Conservation (phyloP, 2,797 vertebrate species). For the Avahi laniger region DNA sequence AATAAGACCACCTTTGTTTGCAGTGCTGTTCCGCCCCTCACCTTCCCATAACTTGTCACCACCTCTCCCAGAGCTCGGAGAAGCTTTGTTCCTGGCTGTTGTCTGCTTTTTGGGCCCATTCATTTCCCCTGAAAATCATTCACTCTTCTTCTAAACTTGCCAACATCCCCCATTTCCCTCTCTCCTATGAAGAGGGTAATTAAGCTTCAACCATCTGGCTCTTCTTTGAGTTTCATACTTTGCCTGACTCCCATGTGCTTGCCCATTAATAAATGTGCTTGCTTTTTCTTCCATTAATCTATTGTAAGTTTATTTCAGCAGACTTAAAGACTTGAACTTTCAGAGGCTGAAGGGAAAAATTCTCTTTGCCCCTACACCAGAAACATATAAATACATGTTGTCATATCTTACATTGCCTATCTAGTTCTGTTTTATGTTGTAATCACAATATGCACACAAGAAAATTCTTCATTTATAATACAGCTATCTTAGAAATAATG, state of each 20-base stretch:
- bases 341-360: background rate
- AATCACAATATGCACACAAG: background rate
- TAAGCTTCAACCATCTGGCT: background rate
- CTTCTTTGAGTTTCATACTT: background rate
- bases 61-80: background rate
- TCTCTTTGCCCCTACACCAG: background rate
- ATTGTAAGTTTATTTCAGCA: background rate
- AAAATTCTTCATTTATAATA: background rate
- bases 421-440: background rate
- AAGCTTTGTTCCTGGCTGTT: background rate
- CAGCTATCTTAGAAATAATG: background rate
- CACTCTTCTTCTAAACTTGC: background rate
- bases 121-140: background rate
- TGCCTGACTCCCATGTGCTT: background rate
- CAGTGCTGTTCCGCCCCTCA: background rate
- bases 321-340: background rate
- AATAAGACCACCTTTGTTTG: background rate
- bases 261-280: background rate
- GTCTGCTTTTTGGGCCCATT: background rate
- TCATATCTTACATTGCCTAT: background rate
- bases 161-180: background rate
- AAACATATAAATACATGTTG: background rate
- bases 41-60: background rate
- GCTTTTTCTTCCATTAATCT: background rate
- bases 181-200: background rate